Conservation (phyloP, 37 sponge, comb jelly and placozoan species). For the Aplysina aerophoba region DNA sequence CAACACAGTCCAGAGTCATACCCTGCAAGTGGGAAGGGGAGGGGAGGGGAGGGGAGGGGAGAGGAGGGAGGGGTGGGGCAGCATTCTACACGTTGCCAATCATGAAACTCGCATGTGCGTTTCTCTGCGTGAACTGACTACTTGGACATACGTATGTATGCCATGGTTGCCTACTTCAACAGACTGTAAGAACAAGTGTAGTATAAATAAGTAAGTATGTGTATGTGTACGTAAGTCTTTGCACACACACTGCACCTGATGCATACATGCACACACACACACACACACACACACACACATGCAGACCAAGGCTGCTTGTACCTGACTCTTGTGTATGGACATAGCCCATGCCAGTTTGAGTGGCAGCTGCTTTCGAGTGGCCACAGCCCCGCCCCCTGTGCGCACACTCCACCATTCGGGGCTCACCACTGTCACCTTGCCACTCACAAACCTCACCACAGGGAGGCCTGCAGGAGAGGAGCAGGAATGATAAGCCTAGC, state of each 20-base stretch:
- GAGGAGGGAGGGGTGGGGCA: too few species aligned
- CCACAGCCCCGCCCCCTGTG: slow-evolving; percentile 52
- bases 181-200: too few species aligned
- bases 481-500: too few species aligned
- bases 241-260: neutral
- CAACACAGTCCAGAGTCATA: slow-evolving; percentile 93
- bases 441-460: slow-evolving; percentile 62
- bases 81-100: too few species aligned
- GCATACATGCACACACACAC: neutral
- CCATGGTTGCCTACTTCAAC: too few species aligned
- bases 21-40: slow-evolving; percentile 51
- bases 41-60: too few species aligned
- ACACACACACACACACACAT: neutral
- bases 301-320: neutral
- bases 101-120: too few species aligned
- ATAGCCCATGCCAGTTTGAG: slow-evolving; percentile 92
- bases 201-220: neutral
- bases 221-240: neutral
- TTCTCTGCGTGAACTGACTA: too few species aligned
- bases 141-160: too few species aligned
- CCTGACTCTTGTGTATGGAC: slow-evolving; percentile 95
- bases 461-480: slow-evolving; percentile 62
- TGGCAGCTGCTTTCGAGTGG: slow-evolving; percentile 77
- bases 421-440: slow-evolving; percentile 43
- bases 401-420: slow-evolving; percentile 65